phyloP scores from a whole-genome alignment of 2,797 vertebrate genomes.

The Merluccius polli region DNA sequence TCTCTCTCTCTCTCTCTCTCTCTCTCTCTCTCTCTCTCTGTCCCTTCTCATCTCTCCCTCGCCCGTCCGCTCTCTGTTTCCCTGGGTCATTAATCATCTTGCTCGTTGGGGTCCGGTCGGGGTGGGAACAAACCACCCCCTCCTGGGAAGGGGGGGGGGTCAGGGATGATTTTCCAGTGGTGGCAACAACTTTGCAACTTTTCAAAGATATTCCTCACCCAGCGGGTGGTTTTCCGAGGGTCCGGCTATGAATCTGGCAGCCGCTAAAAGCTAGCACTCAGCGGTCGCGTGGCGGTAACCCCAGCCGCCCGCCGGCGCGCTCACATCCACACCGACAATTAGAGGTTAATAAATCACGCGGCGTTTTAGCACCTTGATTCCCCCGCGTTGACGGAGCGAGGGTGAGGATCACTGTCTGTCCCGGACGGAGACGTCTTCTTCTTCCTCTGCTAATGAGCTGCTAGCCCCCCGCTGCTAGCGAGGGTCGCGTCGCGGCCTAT shows the following conservation, averaged over 20 bases:
- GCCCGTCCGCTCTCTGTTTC: background rate
- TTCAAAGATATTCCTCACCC: conserved; percentile 71
- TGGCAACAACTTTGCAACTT: conserved; percentile 76
- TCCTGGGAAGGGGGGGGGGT: conserved; percentile 41
- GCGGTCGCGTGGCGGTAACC: conserved; percentile 52
- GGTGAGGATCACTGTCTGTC: background rate
- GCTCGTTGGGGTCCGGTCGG: conserved; percentile 40
- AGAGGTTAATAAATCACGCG: conserved; percentile 77
- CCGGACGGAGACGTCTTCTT: background rate
- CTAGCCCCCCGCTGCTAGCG: too few relatives aligned
- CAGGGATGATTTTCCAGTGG: conserved; percentile 70
- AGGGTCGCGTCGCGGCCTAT: too few relatives aligned
- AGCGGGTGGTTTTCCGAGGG: conserved; percentile 44
- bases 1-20: conserved; percentile 19
- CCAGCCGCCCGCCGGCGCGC: conserved; percentile 60
- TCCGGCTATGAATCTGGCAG: conserved; percentile 62
- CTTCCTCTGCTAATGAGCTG: background rate
- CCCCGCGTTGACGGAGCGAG: background rate
- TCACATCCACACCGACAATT: conserved; percentile 79
- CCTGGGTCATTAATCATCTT: conserved; percentile 76
- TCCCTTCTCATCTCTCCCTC: conserved; percentile 9
- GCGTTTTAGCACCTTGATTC: conserved; percentile 69
- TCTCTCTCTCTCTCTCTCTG: conserved; percentile 14
- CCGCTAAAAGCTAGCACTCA: conserved; percentile 80
- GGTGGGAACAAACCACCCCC: conserved; percentile 71